A percentile compares a stretch with the other conserved stretches of the same genome.
Evolutionary conservation across 2,888 invertebrate genomes (phyloP).

Genomic region (Gastrophysa polygoni): DNA sequence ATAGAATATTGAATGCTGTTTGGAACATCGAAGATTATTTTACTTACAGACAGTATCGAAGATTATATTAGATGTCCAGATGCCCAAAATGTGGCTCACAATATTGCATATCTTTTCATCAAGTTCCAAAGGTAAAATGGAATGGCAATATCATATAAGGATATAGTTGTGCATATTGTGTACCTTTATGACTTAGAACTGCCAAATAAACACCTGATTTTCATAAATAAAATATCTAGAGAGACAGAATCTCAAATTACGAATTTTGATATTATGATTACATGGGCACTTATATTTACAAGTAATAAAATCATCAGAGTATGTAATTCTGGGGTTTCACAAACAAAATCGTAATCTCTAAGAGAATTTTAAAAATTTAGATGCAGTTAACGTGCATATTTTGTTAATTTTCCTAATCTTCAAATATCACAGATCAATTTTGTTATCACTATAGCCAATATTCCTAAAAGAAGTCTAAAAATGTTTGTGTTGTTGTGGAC

Average conservation of each 20-base stretch:
- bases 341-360: not conserved
- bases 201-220: not conserved
- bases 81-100: no score
- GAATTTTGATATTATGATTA: no score
- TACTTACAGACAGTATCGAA: no score
- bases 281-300: no score
- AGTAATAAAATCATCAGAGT: not conserved
- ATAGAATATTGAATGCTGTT: no score
- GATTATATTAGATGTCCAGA: no score
- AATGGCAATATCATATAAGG: not conserved
- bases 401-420: not conserved
- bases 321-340: not conserved
- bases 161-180: not conserved
- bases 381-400: not conserved
- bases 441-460: not conserved
- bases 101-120: no score
- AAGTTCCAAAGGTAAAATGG: no score
- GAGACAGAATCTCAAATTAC: no score
- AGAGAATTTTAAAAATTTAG: not conserved
- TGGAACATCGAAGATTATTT: no score
- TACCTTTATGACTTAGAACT: not conserved
- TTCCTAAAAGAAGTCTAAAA: slow-evolving; percentile 5
- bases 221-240: not conserved
- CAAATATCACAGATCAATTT: not conserved
- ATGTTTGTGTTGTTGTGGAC: slow-evolving; percentile 3